phyloP scores from a whole-genome alignment of 2,888 invertebrate genomes.

The Zelleria hepariella region DNA sequence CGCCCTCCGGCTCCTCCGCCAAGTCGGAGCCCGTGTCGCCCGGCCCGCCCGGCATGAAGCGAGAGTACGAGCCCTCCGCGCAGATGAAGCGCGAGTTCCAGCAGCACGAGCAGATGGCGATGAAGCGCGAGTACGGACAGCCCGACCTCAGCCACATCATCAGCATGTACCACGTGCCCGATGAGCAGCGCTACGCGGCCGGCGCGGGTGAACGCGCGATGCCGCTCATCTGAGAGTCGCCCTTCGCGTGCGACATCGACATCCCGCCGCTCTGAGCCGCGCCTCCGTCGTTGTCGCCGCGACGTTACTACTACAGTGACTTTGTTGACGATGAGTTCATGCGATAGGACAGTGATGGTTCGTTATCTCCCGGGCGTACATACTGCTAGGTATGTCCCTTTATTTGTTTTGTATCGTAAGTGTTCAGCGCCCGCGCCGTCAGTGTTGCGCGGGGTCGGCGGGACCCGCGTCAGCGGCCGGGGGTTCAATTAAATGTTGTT shows the following conservation, averaged over 20 bases:
- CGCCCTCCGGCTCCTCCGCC: conserved; percentile 89
- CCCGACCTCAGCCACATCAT: conserved; percentile 76
- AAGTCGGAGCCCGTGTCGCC: conserved; percentile 92
- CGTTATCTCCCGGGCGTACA: conserved; percentile 55
- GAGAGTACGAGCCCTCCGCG: conserved; percentile 49
- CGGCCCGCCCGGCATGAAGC: conserved; percentile 73
- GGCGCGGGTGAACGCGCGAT: conserved; percentile 71
- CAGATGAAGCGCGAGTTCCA: conserved; percentile 71
- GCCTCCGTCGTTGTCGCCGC: conserved; percentile 58
- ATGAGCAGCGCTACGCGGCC: conserved; percentile 74
- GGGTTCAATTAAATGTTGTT: conserved; percentile 62
- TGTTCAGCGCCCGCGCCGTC: conserved; percentile 27
- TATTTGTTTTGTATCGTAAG: conserved; percentile 55
- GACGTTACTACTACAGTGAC: conserved; percentile 36
- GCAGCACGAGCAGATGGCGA: conserved; percentile 60
- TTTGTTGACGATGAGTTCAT: conserved; percentile 42
- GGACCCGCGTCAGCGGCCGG: conserved; percentile 35
- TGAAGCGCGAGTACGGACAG: conserved; percentile 82
- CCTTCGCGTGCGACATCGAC: conserved; percentile 76
- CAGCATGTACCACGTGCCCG: conserved; percentile 78
- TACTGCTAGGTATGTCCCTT: conserved; percentile 65
- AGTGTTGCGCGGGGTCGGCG: conserved; percentile 55
- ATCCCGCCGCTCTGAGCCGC: conserved; percentile 77
- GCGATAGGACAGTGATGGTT: conserved; percentile 60
- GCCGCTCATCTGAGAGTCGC: conserved; percentile 76